phyloP scores from a whole-genome alignment of 2,797 vertebrate genomes.

The Spinibarbus caldwelli region DNA sequence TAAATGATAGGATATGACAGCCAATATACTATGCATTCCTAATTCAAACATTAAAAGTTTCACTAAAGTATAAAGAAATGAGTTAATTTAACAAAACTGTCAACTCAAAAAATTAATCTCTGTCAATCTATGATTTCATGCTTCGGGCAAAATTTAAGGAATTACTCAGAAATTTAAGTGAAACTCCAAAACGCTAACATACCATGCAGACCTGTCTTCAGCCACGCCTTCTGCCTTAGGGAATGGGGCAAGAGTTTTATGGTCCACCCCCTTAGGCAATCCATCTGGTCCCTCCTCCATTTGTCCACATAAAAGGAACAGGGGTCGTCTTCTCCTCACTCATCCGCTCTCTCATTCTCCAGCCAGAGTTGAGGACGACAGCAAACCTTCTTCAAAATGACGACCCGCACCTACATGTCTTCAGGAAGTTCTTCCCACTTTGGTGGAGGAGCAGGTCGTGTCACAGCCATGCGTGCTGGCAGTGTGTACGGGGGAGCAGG shows the following conservation, averaged over 20 bases:
- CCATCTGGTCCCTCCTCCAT: background rate
- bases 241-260: background rate
- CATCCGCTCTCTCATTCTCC: slow-evolving; percentile 60
- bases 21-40: background rate
- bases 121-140: no score
- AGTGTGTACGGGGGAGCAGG: slow-evolving; percentile 73
- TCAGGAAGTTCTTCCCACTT: background rate
- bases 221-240: background rate
- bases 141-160: no score
- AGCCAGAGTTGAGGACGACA: slow-evolving; percentile 57
- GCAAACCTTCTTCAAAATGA: slow-evolving; percentile 50
- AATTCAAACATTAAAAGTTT: background rate
- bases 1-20: background rate
- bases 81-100: background rate
- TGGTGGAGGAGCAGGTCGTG: background rate
- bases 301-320: slow-evolving; percentile 40
- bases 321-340: background rate
- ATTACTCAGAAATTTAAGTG: no score
- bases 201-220: background rate
- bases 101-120: background rate
- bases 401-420: background rate
- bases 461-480: slow-evolving; percentile 56
- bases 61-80: background rate
- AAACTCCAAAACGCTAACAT: background rate
- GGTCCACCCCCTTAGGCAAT: background rate